Evolutionary conservation across 2,797 vertebrate genomes (phyloP).

Genomic region (Danio tinwini): DNA sequence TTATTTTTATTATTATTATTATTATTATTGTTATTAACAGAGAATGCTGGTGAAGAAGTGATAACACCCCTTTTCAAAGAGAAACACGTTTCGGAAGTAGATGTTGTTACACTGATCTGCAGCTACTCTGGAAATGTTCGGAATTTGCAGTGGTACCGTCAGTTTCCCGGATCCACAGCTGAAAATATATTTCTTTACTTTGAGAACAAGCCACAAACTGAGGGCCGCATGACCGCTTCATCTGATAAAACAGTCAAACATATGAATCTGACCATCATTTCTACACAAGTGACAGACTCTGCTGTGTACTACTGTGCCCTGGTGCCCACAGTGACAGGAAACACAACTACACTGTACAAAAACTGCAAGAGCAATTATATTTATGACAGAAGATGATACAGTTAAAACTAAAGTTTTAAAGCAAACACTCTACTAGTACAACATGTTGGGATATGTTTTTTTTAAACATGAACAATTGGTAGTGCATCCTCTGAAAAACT

Average conservation of each 20-base stretch:
- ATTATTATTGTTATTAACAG: not conserved
- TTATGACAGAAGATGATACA: no score
- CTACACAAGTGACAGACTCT: conserved; percentile 49
- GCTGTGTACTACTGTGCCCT: conserved; percentile 36
- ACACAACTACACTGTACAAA: not conserved
- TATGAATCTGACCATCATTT: conserved; percentile 31
- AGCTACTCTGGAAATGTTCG: not conserved
- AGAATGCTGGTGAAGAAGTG: conserved; percentile 5
- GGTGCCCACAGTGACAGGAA: conserved; percentile 41
- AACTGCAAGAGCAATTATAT: not conserved
- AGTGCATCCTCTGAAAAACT: no score
- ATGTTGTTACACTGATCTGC: conserved; percentile 16
- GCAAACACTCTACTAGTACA: no score
- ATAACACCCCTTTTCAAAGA: not conserved
- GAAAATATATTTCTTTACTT: not conserved
- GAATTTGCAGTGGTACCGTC: conserved; percentile 34
- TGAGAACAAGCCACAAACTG: not conserved
- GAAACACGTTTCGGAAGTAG: not conserved
- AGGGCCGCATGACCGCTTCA: conserved; percentile 6
- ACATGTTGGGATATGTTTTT: no score
- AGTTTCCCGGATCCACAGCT: conserved; percentile 8
- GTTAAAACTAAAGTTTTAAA: no score
- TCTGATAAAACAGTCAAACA: not conserved
- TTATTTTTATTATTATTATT: no score
- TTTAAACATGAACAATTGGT: no score